Percentiles rank a stretch among this genome's conserved stretches.
phyloP scores from a whole-genome alignment of 2,113 vertebrate species.

The Progne subis region DNA sequence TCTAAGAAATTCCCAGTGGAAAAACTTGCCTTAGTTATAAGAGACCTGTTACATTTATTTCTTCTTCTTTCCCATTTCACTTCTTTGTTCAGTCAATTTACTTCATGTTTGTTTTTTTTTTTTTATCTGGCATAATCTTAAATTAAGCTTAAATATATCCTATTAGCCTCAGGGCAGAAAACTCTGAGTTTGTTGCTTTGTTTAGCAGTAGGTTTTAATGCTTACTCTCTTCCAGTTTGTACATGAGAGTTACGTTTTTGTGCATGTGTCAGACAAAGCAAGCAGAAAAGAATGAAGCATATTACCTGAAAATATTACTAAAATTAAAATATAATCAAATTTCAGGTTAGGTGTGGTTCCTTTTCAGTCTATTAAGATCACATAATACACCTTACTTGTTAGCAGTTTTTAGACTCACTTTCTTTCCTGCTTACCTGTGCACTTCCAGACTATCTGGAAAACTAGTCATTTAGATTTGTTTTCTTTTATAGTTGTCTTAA shows the following conservation, averaged over 20 bases:
- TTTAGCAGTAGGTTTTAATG: not conserved
- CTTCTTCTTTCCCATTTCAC: not conserved
- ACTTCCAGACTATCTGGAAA: not conserved
- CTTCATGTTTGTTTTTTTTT: not conserved
- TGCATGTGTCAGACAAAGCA: not conserved
- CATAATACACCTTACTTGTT: not conserved
- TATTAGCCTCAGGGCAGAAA: not conserved
- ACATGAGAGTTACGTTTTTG: not conserved
- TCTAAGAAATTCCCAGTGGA: not conserved
- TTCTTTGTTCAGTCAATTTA: constrained; percentile 2
- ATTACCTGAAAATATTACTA: not conserved
- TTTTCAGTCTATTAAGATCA: not conserved
- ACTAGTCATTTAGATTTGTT: not conserved
- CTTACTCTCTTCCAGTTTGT: not conserved
- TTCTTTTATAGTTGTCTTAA: not conserved
- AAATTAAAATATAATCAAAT: not conserved
- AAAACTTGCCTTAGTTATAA: not conserved
- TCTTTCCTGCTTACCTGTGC: not conserved
- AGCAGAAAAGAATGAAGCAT: not conserved
- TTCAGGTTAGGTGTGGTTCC: not conserved
- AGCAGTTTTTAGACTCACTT: not conserved
- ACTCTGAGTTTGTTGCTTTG: not conserved
- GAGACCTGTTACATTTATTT: not conserved
- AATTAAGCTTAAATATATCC: not conserved
- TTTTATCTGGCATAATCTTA: not conserved